Evolutionary conservation across 2,888 invertebrate genomes (phyloP).

Genomic region (Colostygia pectinataria): DNA sequence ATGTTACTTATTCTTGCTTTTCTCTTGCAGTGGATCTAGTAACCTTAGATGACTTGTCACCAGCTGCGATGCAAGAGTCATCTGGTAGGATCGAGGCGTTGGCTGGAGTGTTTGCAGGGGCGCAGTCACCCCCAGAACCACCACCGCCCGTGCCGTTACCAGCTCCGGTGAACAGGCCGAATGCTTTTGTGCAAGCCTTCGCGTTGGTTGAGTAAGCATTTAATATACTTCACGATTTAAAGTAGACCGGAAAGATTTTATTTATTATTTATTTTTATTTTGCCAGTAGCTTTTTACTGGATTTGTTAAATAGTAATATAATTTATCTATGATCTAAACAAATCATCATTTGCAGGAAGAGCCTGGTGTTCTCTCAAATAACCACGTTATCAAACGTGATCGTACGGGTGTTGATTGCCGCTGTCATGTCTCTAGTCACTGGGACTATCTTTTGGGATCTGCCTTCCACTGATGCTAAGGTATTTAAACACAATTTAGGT

Average conservation of each 20-base stretch:
- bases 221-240: not conserved
- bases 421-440: constrained; percentile 90
- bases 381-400: constrained; percentile 91
- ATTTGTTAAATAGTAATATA: too few species aligned
- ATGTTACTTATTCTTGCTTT: not conserved
- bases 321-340: too few species aligned
- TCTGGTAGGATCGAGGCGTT: constrained; percentile 95
- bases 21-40: constrained; percentile 92
- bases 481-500: too few species aligned
- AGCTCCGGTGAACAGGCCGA: constrained; percentile 87
- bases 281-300: too few species aligned
- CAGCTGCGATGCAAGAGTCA: constrained; percentile 97
- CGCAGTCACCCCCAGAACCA: constrained; percentile 81
- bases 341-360: constrained; percentile 76
- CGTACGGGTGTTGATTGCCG: constrained; percentile 89
- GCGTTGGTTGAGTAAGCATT: constrained; percentile 83
- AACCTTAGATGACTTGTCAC: constrained; percentile 95
- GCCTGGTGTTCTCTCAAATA: constrained; percentile 91
- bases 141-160: constrained; percentile 88
- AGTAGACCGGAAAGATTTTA: too few species aligned
- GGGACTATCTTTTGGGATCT: constrained; percentile 96
- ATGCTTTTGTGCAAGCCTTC: constrained; percentile 86
- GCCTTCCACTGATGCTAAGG: constrained; percentile 87
- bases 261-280: too few species aligned
- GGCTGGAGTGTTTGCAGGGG: constrained; percentile 90